A percentile compares a stretch with the other conserved stretches of the same genome.
phyloP scores from a whole-genome alignment of 2,888 invertebrate species.

The Cephalotes varians region DNA sequence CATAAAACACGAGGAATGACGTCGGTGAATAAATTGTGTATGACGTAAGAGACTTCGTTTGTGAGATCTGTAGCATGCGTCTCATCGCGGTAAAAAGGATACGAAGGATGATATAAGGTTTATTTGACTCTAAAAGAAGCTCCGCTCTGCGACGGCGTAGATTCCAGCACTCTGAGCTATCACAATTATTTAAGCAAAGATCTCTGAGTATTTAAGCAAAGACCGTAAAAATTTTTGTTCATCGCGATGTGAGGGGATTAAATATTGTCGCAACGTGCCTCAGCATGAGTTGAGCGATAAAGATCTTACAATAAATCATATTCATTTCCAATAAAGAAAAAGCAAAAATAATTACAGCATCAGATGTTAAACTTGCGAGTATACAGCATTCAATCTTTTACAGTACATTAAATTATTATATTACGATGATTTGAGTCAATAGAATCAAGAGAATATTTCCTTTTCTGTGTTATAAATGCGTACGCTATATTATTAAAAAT shows the following conservation, averaged over 20 bases:
- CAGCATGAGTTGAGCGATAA: conserved; percentile 29
- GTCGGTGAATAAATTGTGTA: conserved; percentile 29
- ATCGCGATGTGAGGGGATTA: not conserved
- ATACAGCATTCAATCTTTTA: not conserved
- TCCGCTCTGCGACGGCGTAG: conserved; percentile 50
- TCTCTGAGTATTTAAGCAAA: conserved; percentile 29
- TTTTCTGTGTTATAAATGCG: conserved; percentile 7
- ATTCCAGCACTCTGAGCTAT: conserved; percentile 15
- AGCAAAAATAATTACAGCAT: not conserved
- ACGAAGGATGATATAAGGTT: conserved; percentile 69
- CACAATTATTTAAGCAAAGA: conserved; percentile 17
- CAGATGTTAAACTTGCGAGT: not conserved
- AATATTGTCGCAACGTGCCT: conserved; percentile 40
- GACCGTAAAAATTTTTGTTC: conserved; percentile 19
- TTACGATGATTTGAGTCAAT: too few relatives aligned
- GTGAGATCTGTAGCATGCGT: conserved; percentile 77
- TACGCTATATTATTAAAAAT: conserved; percentile 73
- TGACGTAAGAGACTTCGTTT: conserved; percentile 62
- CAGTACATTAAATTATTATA: conserved; percentile 56
- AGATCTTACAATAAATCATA: not conserved
- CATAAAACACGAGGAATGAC: conserved; percentile 41
- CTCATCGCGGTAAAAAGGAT: conserved; percentile 68
- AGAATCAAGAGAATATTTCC: conserved; percentile 62
- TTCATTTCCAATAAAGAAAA: not conserved
- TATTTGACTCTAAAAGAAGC: conserved; percentile 78